A percentile compares a stretch with the other conserved stretches of the same genome.
Evolutionary conservation across 2,888 invertebrate genomes (phyloP).

Genomic region (Epinotia bilunana): DNA sequence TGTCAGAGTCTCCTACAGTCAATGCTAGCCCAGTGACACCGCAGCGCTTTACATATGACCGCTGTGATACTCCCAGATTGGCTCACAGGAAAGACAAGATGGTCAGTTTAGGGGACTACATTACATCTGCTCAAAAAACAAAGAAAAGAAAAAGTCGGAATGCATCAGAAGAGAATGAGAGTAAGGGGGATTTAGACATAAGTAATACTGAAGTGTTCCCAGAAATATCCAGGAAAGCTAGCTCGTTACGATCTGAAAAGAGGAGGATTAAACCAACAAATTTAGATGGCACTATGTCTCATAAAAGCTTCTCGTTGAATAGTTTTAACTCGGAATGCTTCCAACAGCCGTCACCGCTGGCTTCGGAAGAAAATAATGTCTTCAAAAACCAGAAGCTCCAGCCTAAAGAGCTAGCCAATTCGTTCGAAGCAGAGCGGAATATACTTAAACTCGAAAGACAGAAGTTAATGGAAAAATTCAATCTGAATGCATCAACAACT

Average conservation of each 20-base stretch:
- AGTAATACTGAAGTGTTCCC: constrained; percentile 76
- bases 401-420: constrained; percentile 63
- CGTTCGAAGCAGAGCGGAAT: constrained; percentile 73
- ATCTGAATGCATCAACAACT: constrained; percentile 63
- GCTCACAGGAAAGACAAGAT: constrained; percentile 72
- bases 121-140: constrained; percentile 66
- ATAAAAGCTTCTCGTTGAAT: constrained; percentile 70
- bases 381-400: constrained; percentile 70
- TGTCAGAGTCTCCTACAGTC: constrained; percentile 60
- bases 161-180: constrained; percentile 64
- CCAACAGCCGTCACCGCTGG: constrained; percentile 64
- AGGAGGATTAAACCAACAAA: constrained; percentile 83
- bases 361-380: constrained; percentile 69
- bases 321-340: constrained; percentile 72
- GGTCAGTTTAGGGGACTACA: constrained; percentile 70
- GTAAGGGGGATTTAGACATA: constrained; percentile 68
- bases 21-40: constrained; percentile 71
- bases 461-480: constrained; percentile 79
- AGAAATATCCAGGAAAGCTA: constrained; percentile 72
- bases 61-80: constrained; percentile 73
- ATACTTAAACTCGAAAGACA: constrained; percentile 76
- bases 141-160: constrained; percentile 70
- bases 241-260: constrained; percentile 67
- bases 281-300: constrained; percentile 63
- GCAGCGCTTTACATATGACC: constrained; percentile 52